Conservation (phyloP, 2,888 invertebrate genomes). For the Melieria crassipennis region DNA sequence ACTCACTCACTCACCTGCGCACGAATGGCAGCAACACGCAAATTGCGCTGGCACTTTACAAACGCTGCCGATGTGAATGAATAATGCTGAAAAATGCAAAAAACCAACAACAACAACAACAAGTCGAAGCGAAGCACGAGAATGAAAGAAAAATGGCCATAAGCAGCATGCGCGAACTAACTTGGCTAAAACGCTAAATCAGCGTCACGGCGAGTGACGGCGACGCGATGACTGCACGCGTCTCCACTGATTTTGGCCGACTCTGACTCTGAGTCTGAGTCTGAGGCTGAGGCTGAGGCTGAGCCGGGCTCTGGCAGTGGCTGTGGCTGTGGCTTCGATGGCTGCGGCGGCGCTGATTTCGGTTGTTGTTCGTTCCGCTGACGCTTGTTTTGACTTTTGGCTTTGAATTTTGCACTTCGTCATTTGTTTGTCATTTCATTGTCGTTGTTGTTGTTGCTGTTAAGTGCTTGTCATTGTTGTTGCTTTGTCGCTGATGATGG, state of each 20-base stretch:
- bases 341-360: not conserved
- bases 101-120: no score
- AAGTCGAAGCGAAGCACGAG: no score
- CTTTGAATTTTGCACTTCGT: conserved; percentile 3
- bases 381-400: not conserved
- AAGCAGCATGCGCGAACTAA: not conserved
- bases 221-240: not conserved
- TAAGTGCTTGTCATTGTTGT: not conserved
- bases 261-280: not conserved
- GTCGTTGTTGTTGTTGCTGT: conserved; percentile 13
- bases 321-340: conserved; percentile 1
- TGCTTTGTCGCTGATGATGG: conserved; percentile 15
- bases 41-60: not conserved
- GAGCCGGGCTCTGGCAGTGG: not conserved
- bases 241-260: not conserved
- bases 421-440: not conserved
- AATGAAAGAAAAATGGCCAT: not conserved
- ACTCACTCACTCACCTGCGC: not conserved
- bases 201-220: not conserved
- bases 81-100: no score
- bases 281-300: not conserved
- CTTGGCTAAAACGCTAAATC: conserved; percentile 5
- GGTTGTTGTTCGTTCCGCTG: not conserved
- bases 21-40: not conserved
- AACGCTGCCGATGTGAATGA: no score